These are phyloP conservation scores for Acanthococcus lagerstroemiae DNA, from an alignment of 2,888 invertebrate species.

Conservation along the genomic window DNA sequence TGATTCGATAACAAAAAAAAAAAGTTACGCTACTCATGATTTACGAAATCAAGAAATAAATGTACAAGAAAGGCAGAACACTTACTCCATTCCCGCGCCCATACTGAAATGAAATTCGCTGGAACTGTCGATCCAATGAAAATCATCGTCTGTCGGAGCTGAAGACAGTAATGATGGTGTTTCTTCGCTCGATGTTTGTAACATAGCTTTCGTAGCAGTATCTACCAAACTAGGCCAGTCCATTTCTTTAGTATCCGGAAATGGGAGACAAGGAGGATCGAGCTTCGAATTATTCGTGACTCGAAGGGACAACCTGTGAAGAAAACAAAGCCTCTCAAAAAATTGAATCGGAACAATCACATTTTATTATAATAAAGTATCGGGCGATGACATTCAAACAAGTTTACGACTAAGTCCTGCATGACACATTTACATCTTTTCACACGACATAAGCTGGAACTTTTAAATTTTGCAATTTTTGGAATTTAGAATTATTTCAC, in stretches of 20 bases:
- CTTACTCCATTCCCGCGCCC: constrained; percentile 15
- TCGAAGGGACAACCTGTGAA: constrained; percentile 40
- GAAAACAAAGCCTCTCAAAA: not conserved
- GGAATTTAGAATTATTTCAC: too few relatives aligned
- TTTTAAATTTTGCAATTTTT: too few relatives aligned
- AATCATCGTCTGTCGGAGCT: constrained; percentile 10
- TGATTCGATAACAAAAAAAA: not conserved
- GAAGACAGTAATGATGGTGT: constrained; percentile 17
- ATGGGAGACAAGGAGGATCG: constrained; percentile 36
- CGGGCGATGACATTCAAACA: too few relatives aligned
- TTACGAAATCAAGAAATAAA: too few relatives aligned
- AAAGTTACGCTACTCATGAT: not conserved
- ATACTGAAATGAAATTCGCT: constrained; percentile 26
- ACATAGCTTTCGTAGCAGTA: constrained; percentile 64
- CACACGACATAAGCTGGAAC: too few relatives aligned
- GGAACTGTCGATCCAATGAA: constrained; percentile 25
- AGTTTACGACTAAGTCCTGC: too few relatives aligned
- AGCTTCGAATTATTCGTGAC: constrained; percentile 35
- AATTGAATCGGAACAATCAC: too few relatives aligned
- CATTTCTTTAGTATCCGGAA: constrained; percentile 58
- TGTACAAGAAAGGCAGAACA: not conserved
- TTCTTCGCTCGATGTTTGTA: constrained; percentile 44
- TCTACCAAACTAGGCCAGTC: constrained; percentile 74
- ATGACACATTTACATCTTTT: too few relatives aligned
- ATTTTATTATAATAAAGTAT: too few relatives aligned